Base-by-base conservation (phyloP, 2,888 invertebrate genomes). In the Eristalis intricaria region DNA sequence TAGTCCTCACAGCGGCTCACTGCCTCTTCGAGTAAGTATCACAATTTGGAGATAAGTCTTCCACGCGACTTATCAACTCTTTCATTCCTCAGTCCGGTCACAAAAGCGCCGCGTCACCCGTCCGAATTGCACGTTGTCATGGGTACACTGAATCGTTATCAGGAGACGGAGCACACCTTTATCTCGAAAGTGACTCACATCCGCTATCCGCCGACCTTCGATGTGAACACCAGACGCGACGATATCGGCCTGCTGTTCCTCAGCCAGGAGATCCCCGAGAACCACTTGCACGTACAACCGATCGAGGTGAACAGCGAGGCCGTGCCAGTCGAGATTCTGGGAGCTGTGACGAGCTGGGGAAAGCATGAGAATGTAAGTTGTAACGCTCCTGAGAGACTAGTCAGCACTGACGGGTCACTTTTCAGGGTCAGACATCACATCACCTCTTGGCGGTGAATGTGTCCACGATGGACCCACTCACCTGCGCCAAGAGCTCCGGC, bases 161-260 rank as follows among this genome's bases (percentile, higher is more conserved):
- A 89, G 11, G 89, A 86, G n/a, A 89, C 79, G 0, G 80, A 79
- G 1, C 84, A 90, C 64, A 90, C 90, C 0, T 73, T 90, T 7
- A 68, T 90, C 13, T 90, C 89, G 13, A 89, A 90, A 0, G 91
- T 92, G 11, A 92, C 91, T 5, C 92, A 92, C 64, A 89, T 90
- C n/a, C 89, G 91, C 70, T 89, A 89, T 73, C 90, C 91, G 11
- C 87, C 89, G 13, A 89, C 89, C 26, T 87, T 84, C 50, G 65
- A 87, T 73, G 11, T 79, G 10, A 64, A 23, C 35, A 88, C 88
- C 10, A 81, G 90, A 19, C 89, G 89, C 13, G 89, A 90, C 73
- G 89, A 90, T 81, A 86, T 92, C 38, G 92, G 92, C 19, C 89
- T 92, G 58, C 80, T 92, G 3, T 91, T 92, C 90, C 88, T 92